phyloP scores from a whole-genome alignment of 2,797 vertebrate species.

The Neopelma chrysocephalum region DNA sequence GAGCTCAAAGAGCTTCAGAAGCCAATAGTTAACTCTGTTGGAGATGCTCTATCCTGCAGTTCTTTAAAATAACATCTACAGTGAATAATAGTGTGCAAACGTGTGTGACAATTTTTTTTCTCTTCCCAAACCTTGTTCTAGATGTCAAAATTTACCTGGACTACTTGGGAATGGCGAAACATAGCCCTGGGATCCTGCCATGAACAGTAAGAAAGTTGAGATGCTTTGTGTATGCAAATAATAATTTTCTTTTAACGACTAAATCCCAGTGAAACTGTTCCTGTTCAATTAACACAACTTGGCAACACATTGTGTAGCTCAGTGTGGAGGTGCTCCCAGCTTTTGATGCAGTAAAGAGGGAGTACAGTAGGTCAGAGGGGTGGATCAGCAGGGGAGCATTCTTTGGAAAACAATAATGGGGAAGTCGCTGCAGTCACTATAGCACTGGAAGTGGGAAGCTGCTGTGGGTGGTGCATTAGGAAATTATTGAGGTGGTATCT shows the following conservation, averaged over 20 bases:
- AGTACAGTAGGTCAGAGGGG: background rate
- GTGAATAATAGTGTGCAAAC: background rate
- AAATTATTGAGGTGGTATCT: background rate
- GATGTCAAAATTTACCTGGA: constrained; percentile 63
- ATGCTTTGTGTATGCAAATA: constrained; percentile 3
- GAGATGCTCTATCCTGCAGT: background rate
- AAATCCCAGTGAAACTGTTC: background rate
- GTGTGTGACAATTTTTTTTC: constrained; percentile 11
- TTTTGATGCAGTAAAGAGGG: background rate
- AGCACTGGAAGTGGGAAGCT: background rate
- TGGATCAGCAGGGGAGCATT: background rate
- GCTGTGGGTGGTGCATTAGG: background rate
- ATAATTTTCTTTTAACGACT: background rate
- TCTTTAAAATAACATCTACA: constrained; percentile 5
- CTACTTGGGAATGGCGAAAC: constrained; percentile 63
- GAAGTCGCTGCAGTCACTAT: background rate
- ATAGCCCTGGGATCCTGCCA: constrained; percentile 40
- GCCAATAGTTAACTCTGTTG: background rate
- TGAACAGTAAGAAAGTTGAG: constrained; percentile 57
- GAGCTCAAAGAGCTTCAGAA: background rate
- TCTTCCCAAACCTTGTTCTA: constrained; percentile 44
- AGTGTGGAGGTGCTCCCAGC: background rate
- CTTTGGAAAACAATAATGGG: background rate
- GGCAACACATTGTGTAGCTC: background rate
- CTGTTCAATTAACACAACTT: background rate